A percentile compares a stretch with the other conserved stretches of the same genome.
These are phyloP conservation scores for Scleropages formosus DNA, from an alignment of 2,797 vertebrate species.

Conservation along the genomic window DNA sequence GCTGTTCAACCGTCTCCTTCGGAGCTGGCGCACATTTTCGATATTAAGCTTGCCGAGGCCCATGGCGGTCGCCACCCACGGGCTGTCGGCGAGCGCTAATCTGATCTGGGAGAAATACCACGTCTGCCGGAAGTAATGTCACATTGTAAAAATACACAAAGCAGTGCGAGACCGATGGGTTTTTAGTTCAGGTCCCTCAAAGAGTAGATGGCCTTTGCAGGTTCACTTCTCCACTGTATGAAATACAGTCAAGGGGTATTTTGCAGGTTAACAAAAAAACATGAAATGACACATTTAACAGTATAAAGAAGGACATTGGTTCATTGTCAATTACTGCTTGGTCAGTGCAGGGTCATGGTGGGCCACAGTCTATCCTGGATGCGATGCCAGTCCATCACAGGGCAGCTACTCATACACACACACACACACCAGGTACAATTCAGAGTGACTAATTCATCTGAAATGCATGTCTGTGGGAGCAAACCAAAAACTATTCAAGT, in stretches of 20 bases:
- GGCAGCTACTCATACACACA: too few species aligned
- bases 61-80: constrained; percentile 28
- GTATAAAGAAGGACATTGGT: too few species aligned
- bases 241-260: background rate
- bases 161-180: constrained; percentile 2
- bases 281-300: too few species aligned
- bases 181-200: background rate
- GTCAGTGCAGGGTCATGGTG: too few species aligned
- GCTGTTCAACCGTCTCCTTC: background rate
- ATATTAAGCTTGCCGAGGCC: constrained; percentile 28
- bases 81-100: background rate
- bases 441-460: too few species aligned
- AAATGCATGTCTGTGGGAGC: too few species aligned
- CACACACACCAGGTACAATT: too few species aligned
- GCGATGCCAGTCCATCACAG: too few species aligned
- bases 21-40: background rate
- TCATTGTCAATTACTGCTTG: too few species aligned
- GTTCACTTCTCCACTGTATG: background rate
- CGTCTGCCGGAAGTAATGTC: constrained; percentile 30
- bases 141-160: constrained; percentile 34
- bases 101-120: constrained; percentile 19
- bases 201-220: background rate
- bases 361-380: too few species aligned
- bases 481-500: too few species aligned
- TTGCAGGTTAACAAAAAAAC: too few species aligned